Conservation (phyloP, 1,140 invertebrate species). For the Drosophila lini region DNA sequence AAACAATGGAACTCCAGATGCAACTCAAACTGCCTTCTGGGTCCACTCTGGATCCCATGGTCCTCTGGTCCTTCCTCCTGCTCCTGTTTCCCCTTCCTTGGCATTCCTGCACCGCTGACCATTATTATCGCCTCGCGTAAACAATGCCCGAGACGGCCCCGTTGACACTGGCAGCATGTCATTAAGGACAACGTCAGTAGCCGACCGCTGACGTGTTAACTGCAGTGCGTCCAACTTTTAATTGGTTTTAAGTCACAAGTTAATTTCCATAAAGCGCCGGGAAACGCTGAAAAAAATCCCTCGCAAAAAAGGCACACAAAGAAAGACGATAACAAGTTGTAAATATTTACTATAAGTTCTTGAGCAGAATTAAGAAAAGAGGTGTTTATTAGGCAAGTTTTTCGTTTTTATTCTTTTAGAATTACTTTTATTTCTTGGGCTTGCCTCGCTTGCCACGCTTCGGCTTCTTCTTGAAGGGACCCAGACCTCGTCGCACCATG, state of each 20-base stretch:
- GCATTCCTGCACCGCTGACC: constrained; percentile 27
- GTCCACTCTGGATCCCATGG: background rate
- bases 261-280: constrained; percentile 67
- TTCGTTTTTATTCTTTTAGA: background rate
- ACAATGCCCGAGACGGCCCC: constrained; percentile 48
- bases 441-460: constrained; percentile 85
- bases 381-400: background rate
- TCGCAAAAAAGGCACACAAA: background rate
- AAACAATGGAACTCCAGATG: constrained; percentile 55
- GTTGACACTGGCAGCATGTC: constrained; percentile 75
- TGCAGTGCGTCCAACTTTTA: constrained; percentile 78
- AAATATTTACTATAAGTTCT: background rate
- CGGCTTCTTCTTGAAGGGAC: constrained; percentile 87
- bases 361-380: background rate
- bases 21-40: constrained; percentile 44
- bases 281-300: background rate
- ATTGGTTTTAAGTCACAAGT: constrained; percentile 76
- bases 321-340: background rate
- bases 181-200: constrained; percentile 64
- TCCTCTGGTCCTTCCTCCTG: background rate
- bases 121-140: constrained; percentile 68
- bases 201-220: constrained; percentile 75
- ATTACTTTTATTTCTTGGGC: constrained; percentile 52
- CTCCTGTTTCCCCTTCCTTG: background rate
- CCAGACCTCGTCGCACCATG: constrained; percentile 88